Percentiles rank a stretch among this genome's conserved stretches.
These are phyloP conservation scores for Sarcophilus harrisii DNA, from an alignment of 2,797 vertebrate species.

Conservation along the genomic window DNA sequence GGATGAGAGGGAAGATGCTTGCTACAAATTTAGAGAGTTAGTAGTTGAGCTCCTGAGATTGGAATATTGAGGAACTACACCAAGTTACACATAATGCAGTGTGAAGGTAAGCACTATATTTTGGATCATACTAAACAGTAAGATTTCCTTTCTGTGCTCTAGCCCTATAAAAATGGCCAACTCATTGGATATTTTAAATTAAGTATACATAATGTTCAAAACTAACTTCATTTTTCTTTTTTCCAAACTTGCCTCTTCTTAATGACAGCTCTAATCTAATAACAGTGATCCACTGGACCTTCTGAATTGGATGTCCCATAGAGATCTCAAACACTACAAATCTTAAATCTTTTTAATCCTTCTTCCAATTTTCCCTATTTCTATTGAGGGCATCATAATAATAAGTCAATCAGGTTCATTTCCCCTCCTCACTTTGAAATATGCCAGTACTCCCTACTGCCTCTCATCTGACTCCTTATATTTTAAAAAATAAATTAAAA, in stretches of 20 bases:
- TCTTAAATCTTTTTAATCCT: neutral
- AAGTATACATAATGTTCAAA: neutral
- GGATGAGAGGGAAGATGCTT: neutral
- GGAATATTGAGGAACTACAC: too few species aligned
- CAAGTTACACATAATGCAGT: neutral
- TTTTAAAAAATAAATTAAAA: too few species aligned
- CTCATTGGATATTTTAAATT: neutral
- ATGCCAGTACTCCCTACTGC: neutral
- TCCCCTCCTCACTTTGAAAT: neutral
- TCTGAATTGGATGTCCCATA: neutral
- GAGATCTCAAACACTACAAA: neutral
- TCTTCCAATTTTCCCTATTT: neutral
- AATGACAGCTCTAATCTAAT: neutral
- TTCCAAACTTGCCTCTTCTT: neutral
- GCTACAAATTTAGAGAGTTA: neutral
- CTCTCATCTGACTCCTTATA: neutral
- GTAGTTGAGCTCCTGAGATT: neutral
- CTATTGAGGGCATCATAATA: neutral
- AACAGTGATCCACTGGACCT: neutral
- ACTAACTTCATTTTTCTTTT: neutral
- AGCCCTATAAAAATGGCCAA: neutral
- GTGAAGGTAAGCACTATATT: neutral
- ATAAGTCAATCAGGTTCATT: neutral
- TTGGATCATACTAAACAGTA: neutral
- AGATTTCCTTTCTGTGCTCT: neutral